These are phyloP conservation scores for Caenorhabditis zanzibari DNA, from an alignment of 2,888 invertebrate species.

Conservation along the genomic window DNA sequence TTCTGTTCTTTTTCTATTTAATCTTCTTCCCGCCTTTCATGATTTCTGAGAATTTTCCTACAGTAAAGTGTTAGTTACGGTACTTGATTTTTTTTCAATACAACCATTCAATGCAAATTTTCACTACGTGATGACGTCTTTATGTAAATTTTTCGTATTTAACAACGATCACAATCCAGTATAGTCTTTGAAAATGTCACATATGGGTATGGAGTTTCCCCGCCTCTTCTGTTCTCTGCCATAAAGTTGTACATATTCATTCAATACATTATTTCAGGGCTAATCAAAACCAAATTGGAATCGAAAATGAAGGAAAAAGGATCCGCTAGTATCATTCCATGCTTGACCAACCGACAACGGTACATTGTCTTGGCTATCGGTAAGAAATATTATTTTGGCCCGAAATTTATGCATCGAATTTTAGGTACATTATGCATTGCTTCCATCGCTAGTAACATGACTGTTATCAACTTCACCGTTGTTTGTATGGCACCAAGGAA, in stretches of 20 bases:
- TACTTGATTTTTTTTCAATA: slow-evolving; percentile 14
- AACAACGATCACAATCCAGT: slow-evolving; percentile 20
- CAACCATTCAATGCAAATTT: slow-evolving; percentile 19
- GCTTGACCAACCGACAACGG: slow-evolving; percentile 63
- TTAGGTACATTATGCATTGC: slow-evolving; percentile 76
- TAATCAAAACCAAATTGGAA: slow-evolving; percentile 25
- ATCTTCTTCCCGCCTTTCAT: not conserved
- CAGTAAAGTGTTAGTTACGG: slow-evolving; percentile 1
- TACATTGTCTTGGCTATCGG: slow-evolving; percentile 74
- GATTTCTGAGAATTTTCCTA: not conserved
- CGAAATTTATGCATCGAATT: too few relatives aligned
- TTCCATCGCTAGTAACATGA: slow-evolving; percentile 80
- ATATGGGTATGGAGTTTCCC: slow-evolving; percentile 1
- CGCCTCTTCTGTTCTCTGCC: not conserved
- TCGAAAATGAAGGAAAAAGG: slow-evolving; percentile 39
- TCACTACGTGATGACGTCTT: slow-evolving; percentile 2
- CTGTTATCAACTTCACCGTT: slow-evolving; percentile 79
- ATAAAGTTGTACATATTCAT: not conserved
- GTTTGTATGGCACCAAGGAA: slow-evolving; percentile 76
- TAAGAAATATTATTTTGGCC: slow-evolving; percentile 14
- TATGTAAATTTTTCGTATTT: slow-evolving; percentile 31
- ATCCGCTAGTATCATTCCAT: slow-evolving; percentile 9
- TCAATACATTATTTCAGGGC: slow-evolving; percentile 9
- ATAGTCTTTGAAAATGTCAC: slow-evolving; percentile 20
- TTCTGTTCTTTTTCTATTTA: slow-evolving; percentile 16